Base-by-base conservation (phyloP, 1,140 invertebrate genomes). In the Apocrypta bakeri region DNA sequence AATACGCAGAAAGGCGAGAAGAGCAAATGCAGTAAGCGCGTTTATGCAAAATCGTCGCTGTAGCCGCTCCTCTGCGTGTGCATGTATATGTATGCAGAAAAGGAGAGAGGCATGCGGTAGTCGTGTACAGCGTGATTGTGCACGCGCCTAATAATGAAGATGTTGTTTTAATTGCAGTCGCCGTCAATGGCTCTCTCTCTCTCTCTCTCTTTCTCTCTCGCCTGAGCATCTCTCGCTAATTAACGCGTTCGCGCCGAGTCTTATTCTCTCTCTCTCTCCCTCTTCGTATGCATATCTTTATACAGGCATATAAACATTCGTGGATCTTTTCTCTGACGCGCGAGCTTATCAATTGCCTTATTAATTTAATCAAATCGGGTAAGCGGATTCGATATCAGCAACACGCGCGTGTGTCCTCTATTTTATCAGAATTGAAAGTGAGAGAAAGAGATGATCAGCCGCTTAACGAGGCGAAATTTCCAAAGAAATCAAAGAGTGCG, bases 141-240 rank as follows among this genome's bases (percentile, higher is more conserved):
- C 27, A 68, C 85, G 79, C 88, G 88, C 86, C 89, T 90, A 90
- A 91, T 92, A 92, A 92, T 92, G 90, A 92, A 92, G 91, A 91
- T 92, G 91, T 92, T 88, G 88, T 88, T 90, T 91, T 91, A 91
- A 91, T 91, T 92, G 90, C 90, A 12, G 24, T 42, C 17, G 14
- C 31, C 72, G 40, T 9, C 31, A 7, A 9, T n/a, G 42, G n/a
- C 29, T 85, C 86, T 21, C 42, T 48, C 42, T 91, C 89, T 90
- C 89, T 91, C 90, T 90, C 90, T 11, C 4, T 88, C 90, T 90
- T 88, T 85, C 88, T 21, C 42, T 48, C 42, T 91, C 89, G 90
- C 90, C 89, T 91, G 90, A 90, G 90, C 2, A 2, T 88, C 90
- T 90, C 89, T 85, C 88, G 87, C 90, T 91, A 91, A 92, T 92